A percentile compares a stretch with the other conserved stretches of the same genome.
phyloP scores from a whole-genome alignment of 2,888 invertebrate genomes.

The Fragum sueziense region DNA sequence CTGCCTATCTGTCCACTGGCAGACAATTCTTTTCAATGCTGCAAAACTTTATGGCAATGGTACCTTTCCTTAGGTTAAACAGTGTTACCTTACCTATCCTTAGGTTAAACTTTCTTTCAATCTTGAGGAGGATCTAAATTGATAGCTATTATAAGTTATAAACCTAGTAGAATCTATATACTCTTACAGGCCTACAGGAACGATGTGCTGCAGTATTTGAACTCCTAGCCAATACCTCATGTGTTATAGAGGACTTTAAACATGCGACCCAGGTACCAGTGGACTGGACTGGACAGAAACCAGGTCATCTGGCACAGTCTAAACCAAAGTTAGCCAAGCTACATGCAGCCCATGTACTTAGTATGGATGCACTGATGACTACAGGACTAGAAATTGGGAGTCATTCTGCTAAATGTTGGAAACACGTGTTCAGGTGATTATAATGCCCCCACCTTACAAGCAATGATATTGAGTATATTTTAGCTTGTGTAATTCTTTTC shows the following conservation, averaged over 20 bases:
- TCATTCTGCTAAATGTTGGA: conserved; percentile 97
- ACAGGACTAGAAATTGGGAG: conserved; percentile 95
- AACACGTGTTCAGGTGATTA: conserved; percentile 91
- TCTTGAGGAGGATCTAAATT: too few relatives aligned
- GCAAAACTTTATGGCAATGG: too few relatives aligned
- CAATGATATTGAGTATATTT: too few relatives aligned
- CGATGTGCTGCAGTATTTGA: conserved; percentile 95
- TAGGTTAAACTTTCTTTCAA: too few relatives aligned
- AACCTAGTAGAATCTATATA: not conserved
- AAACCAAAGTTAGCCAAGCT: conserved; percentile 84
- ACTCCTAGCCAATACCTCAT: conserved; percentile 93
- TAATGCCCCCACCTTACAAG: too few relatives aligned
- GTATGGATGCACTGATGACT: conserved; percentile 94
- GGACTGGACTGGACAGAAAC: conserved; percentile 41
- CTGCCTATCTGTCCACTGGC: too few relatives aligned
- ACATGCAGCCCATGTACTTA: conserved; percentile 94
- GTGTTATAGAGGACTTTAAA: conserved; percentile 86
- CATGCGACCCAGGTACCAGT: conserved; percentile 57
- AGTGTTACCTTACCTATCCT: too few relatives aligned
- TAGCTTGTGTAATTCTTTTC: too few relatives aligned
- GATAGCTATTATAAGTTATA: too few relatives aligned
- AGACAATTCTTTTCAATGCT: too few relatives aligned
- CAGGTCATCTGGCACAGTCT: conserved; percentile 55
- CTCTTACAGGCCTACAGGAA: conserved; percentile 89
- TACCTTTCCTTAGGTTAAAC: too few relatives aligned